These are phyloP conservation scores for Catalaphyllia jardinei DNA, from an alignment of 64 coral and sea anemone species.

Conservation along the genomic window DNA sequence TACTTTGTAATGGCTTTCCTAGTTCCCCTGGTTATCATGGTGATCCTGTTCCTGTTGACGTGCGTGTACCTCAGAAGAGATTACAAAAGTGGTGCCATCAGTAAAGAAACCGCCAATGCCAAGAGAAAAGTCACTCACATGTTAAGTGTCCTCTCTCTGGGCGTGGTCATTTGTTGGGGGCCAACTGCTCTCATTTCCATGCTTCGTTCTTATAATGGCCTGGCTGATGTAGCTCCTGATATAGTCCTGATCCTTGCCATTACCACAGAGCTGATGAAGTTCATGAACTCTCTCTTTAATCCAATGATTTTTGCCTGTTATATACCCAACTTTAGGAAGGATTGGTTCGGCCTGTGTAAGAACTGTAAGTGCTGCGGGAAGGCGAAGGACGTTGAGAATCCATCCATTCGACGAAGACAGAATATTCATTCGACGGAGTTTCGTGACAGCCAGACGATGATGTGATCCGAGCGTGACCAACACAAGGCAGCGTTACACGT, in stretches of 20 bases:
- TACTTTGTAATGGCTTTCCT: conserved; percentile 24
- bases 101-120: conserved; percentile 9
- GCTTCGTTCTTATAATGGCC: conserved; percentile 29
- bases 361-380: not conserved
- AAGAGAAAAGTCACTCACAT: conserved; percentile 36
- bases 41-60: not conserved
- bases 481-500: not conserved
- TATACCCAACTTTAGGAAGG: conserved; percentile 41
- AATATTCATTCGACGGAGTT: conserved; percentile 10
- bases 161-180: conserved; percentile 54
- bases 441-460: conserved; percentile 38
- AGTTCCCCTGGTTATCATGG: conserved; percentile 7
- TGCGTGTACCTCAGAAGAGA: conserved; percentile 11
- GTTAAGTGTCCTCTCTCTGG: conserved; percentile 22
- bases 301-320: conserved; percentile 55
- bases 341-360: conserved; percentile 32
- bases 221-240: not conserved
- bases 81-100: conserved; percentile 1
- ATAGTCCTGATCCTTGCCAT: conserved; percentile 11
- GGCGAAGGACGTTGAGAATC: not conserved
- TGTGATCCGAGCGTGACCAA: not conserved
- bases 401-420: not conserved
- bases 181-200: conserved; percentile 8
- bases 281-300: conserved; percentile 45
- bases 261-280: conserved; percentile 26